Percentiles rank a stretch among this genome's conserved stretches.
Conservation (phyloP, 2,797 vertebrate genomes). For the Xenopus petersii region DNA sequence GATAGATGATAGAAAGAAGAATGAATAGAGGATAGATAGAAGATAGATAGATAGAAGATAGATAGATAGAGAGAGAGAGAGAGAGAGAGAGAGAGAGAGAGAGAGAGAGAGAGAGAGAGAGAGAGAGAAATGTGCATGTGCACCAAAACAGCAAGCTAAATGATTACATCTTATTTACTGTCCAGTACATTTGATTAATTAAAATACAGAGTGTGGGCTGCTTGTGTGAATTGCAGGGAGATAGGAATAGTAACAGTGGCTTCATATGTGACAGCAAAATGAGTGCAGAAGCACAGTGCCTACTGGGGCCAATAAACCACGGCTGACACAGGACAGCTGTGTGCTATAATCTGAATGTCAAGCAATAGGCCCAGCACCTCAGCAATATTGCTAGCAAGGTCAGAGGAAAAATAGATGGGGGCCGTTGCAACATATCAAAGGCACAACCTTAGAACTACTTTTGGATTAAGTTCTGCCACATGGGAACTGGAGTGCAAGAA, state of each 20-base stretch:
- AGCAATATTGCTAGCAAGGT: constrained; percentile 32
- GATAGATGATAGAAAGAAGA: too few relatives aligned
- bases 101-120: too few relatives aligned
- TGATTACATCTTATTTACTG: too few relatives aligned
- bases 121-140: too few relatives aligned
- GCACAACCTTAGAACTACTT: constrained; percentile 32
- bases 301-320: constrained; percentile 14
- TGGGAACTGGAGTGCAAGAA: constrained; percentile 32
- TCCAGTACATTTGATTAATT: constrained; percentile 11
- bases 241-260: not conserved
- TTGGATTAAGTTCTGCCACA: constrained; percentile 32
- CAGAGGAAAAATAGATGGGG: constrained; percentile 24
- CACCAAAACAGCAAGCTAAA: too few relatives aligned
- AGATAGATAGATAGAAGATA: too few relatives aligned
- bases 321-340: constrained; percentile 7
- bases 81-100: too few relatives aligned
- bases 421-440: constrained; percentile 30
- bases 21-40: too few relatives aligned
- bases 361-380: constrained; percentile 8
- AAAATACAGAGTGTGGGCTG: constrained; percentile 17
- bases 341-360: constrained; percentile 21
- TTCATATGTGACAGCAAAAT: constrained; percentile 23
- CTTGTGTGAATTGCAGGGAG: not conserved
- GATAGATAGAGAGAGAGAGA: too few relatives aligned
- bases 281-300: not conserved